Evolutionary conservation across 2,797 vertebrate genomes (phyloP).

Genomic region (Saguinus oedipus): DNA sequence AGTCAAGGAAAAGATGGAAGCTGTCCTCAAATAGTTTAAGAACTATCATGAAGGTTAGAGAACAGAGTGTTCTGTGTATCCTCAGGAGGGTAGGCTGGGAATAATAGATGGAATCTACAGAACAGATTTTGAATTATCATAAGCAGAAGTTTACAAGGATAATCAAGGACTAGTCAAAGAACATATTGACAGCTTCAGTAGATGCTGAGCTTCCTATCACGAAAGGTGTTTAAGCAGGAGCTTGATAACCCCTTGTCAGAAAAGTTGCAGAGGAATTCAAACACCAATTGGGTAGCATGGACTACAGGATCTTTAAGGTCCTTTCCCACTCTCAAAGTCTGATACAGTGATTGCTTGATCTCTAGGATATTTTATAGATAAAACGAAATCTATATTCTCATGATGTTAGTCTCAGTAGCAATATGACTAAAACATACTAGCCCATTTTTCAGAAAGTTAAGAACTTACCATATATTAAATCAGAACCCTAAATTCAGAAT

Average conservation of each 20-base stretch:
- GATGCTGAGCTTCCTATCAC: neutral
- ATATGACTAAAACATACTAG: slow-evolving; percentile 7
- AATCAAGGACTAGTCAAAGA: neutral
- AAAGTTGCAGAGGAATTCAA: slow-evolving; percentile 7
- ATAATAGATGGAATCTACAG: neutral
- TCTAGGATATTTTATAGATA: neutral
- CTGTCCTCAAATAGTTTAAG: neutral
- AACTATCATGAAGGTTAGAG: neutral
- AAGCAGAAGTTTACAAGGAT: neutral
- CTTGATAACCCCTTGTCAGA: neutral
- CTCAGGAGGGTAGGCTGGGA: neutral
- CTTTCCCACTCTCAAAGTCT: neutral
- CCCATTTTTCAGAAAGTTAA: slow-evolving; percentile 13
- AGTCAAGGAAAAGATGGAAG: neutral
- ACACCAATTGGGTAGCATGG: neutral
- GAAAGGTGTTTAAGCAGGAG: neutral
- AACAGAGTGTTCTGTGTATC: neutral
- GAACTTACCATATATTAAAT: neutral
- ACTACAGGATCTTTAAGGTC: neutral
- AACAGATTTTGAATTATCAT: slow-evolving; percentile 1
- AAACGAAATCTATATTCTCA: neutral
- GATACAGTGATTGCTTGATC: neutral
- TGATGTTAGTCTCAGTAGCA: neutral
- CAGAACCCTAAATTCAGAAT: neutral
- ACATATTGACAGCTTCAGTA: neutral